Conservation (phyloP, 2,797 vertebrate genomes). For the Knipowitschia caucasica region DNA sequence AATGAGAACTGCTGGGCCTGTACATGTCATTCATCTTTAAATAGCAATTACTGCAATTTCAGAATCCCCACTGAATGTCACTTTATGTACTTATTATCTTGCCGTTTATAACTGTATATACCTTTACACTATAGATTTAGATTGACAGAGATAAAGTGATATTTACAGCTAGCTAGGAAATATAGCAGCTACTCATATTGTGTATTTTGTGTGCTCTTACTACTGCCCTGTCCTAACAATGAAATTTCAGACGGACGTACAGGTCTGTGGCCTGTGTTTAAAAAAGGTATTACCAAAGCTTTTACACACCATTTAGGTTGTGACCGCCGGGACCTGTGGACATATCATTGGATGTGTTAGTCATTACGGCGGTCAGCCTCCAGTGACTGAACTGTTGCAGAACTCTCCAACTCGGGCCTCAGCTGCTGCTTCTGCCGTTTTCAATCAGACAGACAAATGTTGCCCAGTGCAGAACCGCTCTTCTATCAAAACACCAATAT, state of each 20-base stretch:
- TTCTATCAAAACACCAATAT: constrained; percentile 21
- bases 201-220: too few species aligned
- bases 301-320: constrained; percentile 30
- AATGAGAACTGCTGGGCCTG: too few species aligned
- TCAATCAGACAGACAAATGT: constrained; percentile 48
- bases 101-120: too few species aligned
- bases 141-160: too few species aligned
- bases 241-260: constrained; percentile 2
- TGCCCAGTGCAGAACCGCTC: constrained; percentile 15
- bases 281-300: constrained; percentile 23
- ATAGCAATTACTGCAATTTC: too few species aligned
- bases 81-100: too few species aligned
- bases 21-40: too few species aligned
- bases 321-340: constrained; percentile 14
- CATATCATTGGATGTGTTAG: constrained; percentile 32
- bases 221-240: constrained; percentile 14
- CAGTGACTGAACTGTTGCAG: constrained; percentile 26
- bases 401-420: constrained; percentile 32
- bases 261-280: constrained; percentile 7
- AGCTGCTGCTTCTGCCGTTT: constrained; percentile 32
- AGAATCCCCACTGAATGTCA: too few species aligned
- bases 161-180: too few species aligned
- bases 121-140: too few species aligned
- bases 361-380: constrained; percentile 36
- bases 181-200: too few species aligned